Evolutionary conservation across 2,888 invertebrate genomes (phyloP).

Genomic region (Lasioglossum oenotherae): DNA sequence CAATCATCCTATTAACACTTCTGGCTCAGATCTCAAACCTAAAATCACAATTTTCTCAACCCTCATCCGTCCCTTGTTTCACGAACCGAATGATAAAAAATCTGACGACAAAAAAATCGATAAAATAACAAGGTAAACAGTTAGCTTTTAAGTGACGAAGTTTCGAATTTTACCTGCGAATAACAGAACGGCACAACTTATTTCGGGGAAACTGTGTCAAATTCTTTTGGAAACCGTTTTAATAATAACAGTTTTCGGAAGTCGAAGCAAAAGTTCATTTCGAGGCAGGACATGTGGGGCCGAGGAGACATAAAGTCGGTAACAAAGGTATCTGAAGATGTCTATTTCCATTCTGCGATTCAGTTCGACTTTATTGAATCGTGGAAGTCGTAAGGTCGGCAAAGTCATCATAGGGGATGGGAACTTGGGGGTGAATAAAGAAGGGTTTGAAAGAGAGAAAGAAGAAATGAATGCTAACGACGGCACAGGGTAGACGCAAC

Average conservation of each 20-base stretch:
- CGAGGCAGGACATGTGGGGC: neutral
- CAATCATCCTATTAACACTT: neutral
- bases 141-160: too few species aligned
- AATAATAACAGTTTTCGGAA: too few species aligned
- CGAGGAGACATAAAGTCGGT: conserved; percentile 11
- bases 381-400: conserved; percentile 21
- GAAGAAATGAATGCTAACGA: conserved; percentile 23
- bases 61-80: too few species aligned
- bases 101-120: too few species aligned
- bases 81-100: too few species aligned
- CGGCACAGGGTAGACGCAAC: neutral
- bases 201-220: too few species aligned
- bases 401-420: conserved; percentile 25
- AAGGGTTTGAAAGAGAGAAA: neutral
- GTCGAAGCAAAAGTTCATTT: neutral
- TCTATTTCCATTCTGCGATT: conserved; percentile 24
- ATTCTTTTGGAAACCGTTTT: neutral
- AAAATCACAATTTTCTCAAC: too few species aligned
- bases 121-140: too few species aligned
- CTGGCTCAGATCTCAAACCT: too few species aligned
- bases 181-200: too few species aligned
- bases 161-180: too few species aligned
- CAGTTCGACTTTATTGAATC: conserved; percentile 49
- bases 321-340: conserved; percentile 27
- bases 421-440: conserved; percentile 16